These are phyloP conservation scores for Diaprepes abbreviatus DNA, from an alignment of 2,888 invertebrate genomes.

Conservation along the genomic window DNA sequence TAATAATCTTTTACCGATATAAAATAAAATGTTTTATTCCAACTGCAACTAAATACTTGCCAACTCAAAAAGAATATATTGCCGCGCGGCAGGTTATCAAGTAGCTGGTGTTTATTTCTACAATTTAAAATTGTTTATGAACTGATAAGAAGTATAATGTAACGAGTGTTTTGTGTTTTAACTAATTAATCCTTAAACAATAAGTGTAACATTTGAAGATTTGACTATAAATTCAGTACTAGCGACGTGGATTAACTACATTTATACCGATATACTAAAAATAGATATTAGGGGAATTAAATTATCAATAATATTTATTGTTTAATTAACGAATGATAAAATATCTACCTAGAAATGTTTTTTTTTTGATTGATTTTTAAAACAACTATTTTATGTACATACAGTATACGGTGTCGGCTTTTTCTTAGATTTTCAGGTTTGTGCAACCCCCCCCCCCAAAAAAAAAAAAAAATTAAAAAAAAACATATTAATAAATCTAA, in stretches of 20 bases:
- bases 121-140: conserved; percentile 19
- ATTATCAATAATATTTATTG: no score
- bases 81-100: conserved; percentile 16
- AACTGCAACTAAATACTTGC: background rate
- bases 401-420: no score
- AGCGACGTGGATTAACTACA: background rate
- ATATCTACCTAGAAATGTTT: no score
- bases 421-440: no score
- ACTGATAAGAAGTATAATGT: conserved; percentile 21
- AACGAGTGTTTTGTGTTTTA: background rate
- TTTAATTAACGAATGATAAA: no score
- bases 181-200: background rate
- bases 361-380: no score
- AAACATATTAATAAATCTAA: no score
- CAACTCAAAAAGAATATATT: background rate
- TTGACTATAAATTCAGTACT: background rate
- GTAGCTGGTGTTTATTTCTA: conserved; percentile 8
- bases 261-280: no score
- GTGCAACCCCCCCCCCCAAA: no score
- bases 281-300: no score
- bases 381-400: no score
- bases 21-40: conserved; percentile 2
- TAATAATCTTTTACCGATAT: background rate
- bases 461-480: no score
- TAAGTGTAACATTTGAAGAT: background rate